Evolutionary conservation across 2,888 invertebrate genomes (phyloP).

Genomic region (Leptopilina myrica): DNA sequence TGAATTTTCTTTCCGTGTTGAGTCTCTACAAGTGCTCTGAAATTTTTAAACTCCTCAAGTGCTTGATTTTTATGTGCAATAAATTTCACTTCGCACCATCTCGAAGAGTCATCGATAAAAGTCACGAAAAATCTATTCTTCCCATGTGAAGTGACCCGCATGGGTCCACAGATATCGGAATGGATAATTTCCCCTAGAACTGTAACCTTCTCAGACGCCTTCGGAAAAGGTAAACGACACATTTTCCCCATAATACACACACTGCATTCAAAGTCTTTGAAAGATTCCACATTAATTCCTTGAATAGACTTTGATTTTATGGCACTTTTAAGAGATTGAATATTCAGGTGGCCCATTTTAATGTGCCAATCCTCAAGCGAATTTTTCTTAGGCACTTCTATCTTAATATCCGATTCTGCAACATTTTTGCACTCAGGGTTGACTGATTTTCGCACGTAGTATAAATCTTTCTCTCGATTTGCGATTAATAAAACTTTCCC

Average conservation of each 20-base stretch:
- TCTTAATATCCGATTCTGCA: not conserved
- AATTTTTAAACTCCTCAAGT: constrained; percentile 50
- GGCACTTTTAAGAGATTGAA: constrained; percentile 41
- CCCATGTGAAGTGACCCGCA: constrained; percentile 34
- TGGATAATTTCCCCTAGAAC: constrained; percentile 53
- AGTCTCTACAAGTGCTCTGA: constrained; percentile 50
- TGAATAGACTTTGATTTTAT: constrained; percentile 14
- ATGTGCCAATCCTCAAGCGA: constrained; percentile 41
- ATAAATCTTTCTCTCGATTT: constrained; percentile 22
- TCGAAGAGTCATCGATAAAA: constrained; percentile 50
- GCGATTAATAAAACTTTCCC: constrained; percentile 43
- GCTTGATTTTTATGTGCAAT: constrained; percentile 49
- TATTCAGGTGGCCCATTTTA: constrained; percentile 39
- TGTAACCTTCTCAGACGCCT: constrained; percentile 21
- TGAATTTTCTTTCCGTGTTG: constrained; percentile 45
- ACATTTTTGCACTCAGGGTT: constrained; percentile 22
- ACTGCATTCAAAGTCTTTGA: not conserved
- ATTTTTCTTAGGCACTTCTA: constrained; percentile 11
- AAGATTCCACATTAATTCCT: constrained; percentile 11
- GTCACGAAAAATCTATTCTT: constrained; percentile 43
- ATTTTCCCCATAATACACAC: constrained; percentile 19
- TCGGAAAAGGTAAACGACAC: constrained; percentile 26
- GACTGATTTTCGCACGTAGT: not conserved
- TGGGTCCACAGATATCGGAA: constrained; percentile 15
- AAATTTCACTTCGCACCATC: constrained; percentile 57